A percentile compares a stretch with the other conserved stretches of the same genome.
Evolutionary conservation across 1,140 invertebrate genomes (phyloP).

Genomic region (Plodia interpunctella): DNA sequence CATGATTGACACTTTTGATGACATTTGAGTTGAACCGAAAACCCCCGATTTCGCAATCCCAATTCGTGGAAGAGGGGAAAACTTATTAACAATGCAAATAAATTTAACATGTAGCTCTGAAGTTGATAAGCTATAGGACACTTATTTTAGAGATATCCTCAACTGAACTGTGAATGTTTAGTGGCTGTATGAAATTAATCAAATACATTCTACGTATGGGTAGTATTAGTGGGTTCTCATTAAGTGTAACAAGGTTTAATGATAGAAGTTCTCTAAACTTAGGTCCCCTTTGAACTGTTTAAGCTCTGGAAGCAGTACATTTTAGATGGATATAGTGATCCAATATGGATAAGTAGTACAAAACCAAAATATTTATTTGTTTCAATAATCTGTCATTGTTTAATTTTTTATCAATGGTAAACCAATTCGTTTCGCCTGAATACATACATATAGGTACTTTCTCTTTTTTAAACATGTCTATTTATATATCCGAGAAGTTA

Average conservation of each 20-base stretch:
- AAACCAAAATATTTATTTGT: too few relatives aligned
- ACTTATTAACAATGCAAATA: slow-evolving; percentile 10
- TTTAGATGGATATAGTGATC: too few relatives aligned
- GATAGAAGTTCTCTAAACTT: slow-evolving; percentile 63
- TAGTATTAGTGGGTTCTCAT: slow-evolving; percentile 44
- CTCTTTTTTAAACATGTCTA: too few relatives aligned
- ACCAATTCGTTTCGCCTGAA: too few relatives aligned
- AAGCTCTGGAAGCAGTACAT: slow-evolving; percentile 54
- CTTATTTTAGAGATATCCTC: not conserved
- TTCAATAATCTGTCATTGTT: too few relatives aligned
- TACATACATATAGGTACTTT: too few relatives aligned
- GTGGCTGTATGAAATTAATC: not conserved
- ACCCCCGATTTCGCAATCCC: slow-evolving; percentile 34
- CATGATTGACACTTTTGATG: slow-evolving; percentile 73
- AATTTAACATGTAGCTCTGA: not conserved
- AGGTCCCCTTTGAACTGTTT: slow-evolving; percentile 44
- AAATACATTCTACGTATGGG: slow-evolving; percentile 16
- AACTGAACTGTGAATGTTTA: not conserved
- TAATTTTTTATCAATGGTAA: too few relatives aligned
- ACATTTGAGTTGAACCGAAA: slow-evolving; percentile 53
- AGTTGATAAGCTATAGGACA: not conserved
- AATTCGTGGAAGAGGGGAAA: slow-evolving; percentile 25
- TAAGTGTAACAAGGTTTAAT: slow-evolving; percentile 55
- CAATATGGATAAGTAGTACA: too few relatives aligned
- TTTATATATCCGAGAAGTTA: too few relatives aligned